A percentile compares a stretch with the other conserved stretches of the same genome.
Conservation (phyloP, 2,888 invertebrate genomes). For the Falcaria lacertinaria region DNA sequence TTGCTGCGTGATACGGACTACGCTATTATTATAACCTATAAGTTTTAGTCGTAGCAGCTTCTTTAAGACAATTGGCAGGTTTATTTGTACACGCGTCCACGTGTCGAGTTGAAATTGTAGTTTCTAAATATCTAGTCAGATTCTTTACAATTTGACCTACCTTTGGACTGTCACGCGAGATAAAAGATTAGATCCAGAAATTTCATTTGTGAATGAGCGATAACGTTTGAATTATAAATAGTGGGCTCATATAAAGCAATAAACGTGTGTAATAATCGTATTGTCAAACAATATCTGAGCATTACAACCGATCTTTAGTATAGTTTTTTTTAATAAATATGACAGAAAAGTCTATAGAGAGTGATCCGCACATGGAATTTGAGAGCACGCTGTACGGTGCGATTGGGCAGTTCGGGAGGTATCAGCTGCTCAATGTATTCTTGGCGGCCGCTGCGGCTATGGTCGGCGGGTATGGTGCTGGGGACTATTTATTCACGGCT, state of each 20-base stretch:
- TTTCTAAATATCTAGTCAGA: too few species aligned
- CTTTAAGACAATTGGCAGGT: too few species aligned
- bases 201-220: slow-evolving; percentile 1
- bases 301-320: not conserved
- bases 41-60: too few species aligned
- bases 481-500: slow-evolving; percentile 64
- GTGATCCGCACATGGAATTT: slow-evolving; percentile 40
- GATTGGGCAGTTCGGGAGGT: slow-evolving; percentile 61
- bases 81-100: too few species aligned
- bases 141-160: slow-evolving; percentile 4
- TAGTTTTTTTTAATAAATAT: not conserved
- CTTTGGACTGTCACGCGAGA: slow-evolving; percentile 36
- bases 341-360: slow-evolving; percentile 22
- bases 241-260: slow-evolving; percentile 56
- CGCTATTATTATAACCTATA: too few species aligned
- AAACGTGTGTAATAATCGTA: not conserved
- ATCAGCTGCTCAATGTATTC: slow-evolving; percentile 50
- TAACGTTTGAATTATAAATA: not conserved
- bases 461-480: slow-evolving; percentile 58
- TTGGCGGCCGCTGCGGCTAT: slow-evolving; percentile 49
- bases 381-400: slow-evolving; percentile 53
- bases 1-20: too few species aligned
- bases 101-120: too few species aligned
- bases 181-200: slow-evolving; percentile 1
- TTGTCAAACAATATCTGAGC: not conserved